Evolutionary conservation across 2,113 vertebrate species (phyloP).

Genomic region (Ahaetulla prasina): DNA sequence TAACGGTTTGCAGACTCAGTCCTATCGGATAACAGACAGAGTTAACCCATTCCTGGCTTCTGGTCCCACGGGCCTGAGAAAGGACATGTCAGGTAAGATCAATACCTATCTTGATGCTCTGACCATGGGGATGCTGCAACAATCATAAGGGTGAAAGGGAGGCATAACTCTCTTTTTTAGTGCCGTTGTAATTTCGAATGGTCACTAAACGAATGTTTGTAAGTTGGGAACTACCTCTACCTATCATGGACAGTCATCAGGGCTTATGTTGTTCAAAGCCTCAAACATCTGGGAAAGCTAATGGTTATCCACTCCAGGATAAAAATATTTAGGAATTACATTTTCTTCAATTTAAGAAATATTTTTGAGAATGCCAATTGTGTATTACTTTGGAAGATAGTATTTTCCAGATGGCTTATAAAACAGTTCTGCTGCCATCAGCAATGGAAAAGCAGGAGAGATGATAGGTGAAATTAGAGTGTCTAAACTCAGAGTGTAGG

Average conservation of each 20-base stretch:
- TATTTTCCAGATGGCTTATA: background rate
- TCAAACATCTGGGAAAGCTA: background rate
- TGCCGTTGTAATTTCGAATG: background rate
- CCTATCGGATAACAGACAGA: no score
- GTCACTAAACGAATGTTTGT: background rate
- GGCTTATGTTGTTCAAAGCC: background rate
- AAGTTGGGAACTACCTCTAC: background rate
- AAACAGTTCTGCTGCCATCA: background rate
- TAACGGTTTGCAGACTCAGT: no score
- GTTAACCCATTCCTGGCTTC: no score
- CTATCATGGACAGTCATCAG: background rate
- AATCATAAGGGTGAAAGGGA: background rate
- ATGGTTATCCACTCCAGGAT: background rate
- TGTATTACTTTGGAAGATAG: background rate
- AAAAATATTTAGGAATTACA: constrained; percentile 12
- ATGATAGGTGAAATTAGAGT: background rate
- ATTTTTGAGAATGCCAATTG: constrained; percentile 26
- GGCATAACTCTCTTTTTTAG: background rate
- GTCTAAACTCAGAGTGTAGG: background rate
- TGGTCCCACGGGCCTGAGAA: no score
- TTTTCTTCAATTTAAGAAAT: rapidly evolving
- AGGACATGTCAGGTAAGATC: no score
- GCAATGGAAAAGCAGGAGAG: background rate
- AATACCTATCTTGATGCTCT: no score
- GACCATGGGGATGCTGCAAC: background rate